Evolutionary conservation across 1,140 invertebrate species (phyloP).

Genomic region (Arctopsyche grandis): DNA sequence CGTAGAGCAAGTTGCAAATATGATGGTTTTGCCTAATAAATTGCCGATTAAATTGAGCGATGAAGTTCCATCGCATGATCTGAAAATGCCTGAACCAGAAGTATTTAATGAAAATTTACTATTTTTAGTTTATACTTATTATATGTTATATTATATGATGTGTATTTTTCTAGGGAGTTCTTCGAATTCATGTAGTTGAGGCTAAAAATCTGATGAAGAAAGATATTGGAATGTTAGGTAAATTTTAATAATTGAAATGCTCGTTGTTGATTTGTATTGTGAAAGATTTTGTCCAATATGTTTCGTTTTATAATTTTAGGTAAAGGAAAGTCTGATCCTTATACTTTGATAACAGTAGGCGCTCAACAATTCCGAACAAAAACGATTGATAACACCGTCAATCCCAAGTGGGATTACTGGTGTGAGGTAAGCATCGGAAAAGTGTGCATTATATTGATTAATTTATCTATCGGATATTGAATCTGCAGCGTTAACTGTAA

Average conservation of each 20-base stretch:
- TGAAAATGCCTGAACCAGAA: conserved; percentile 90
- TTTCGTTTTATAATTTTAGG: conserved; percentile 55
- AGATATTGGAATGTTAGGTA: conserved; percentile 86
- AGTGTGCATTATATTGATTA: not conserved
- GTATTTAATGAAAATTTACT: conserved; percentile 63
- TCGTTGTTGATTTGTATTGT: not conserved
- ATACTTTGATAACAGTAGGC: conserved; percentile 87
- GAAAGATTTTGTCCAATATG: not conserved
- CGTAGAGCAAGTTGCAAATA: conserved; percentile 87
- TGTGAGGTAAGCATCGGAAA: conserved; percentile 80
- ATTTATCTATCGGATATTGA: no score
- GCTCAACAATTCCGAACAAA: conserved; percentile 89
- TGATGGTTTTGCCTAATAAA: conserved; percentile 95
- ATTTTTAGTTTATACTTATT: not conserved
- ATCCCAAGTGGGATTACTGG: conserved; percentile 94
- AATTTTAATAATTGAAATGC: conserved; percentile 40
- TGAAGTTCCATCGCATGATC: conserved; percentile 77
- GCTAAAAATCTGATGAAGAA: conserved; percentile 94
- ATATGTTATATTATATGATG: not conserved
- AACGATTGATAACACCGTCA: conserved; percentile 90
- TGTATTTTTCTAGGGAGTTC: conserved; percentile 72
- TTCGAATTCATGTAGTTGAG: conserved; percentile 89
- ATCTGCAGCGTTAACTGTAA: not conserved
- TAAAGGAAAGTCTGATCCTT: conserved; percentile 96
- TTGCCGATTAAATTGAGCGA: conserved; percentile 86